Conservation (phyloP, 2,888 invertebrate species). For the Synanthedon tipuliformis region DNA sequence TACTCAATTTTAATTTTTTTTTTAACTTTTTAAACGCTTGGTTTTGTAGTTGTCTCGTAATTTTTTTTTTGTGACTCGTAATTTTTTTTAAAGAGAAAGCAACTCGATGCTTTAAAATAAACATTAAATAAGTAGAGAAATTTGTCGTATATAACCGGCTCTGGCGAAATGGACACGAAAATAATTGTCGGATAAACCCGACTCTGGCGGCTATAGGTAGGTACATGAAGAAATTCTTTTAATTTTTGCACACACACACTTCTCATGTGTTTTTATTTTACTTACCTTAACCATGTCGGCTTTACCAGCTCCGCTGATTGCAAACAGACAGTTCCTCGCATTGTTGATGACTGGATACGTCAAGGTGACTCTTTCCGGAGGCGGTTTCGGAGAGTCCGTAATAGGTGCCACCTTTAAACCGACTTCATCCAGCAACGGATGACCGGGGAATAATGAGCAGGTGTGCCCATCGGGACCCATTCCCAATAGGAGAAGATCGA, state of each 20-base stretch:
- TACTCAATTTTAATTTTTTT: too few relatives aligned
- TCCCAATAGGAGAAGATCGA: slow-evolving; percentile 92
- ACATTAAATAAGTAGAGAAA: too few relatives aligned
- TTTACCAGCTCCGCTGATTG: slow-evolving; percentile 86
- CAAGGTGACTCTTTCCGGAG: slow-evolving; percentile 88
- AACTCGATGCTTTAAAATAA: too few relatives aligned
- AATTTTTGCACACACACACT: neutral
- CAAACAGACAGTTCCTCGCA: slow-evolving; percentile 85
- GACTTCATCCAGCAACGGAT: slow-evolving; percentile 74
- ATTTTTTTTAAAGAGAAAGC: too few relatives aligned
- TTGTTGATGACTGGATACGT: slow-evolving; percentile 92
- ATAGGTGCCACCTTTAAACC: slow-evolving; percentile 83
- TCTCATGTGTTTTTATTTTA: slow-evolving; percentile 1
- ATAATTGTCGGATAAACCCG: too few relatives aligned
- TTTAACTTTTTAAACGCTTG: too few relatives aligned
- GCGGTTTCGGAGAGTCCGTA: slow-evolving; percentile 96
- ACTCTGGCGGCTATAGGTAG: too few relatives aligned
- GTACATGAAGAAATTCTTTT: too few relatives aligned
- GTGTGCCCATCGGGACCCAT: slow-evolving; percentile 99
- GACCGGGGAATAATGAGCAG: slow-evolving; percentile 94
- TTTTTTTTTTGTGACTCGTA: too few relatives aligned
- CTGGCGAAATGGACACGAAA: too few relatives aligned
- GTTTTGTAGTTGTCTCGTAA: too few relatives aligned
- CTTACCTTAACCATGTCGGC: slow-evolving; percentile 88
- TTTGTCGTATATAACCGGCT: too few relatives aligned